A percentile compares a stretch with the other conserved stretches of the same genome.
Evolutionary conservation across 2,113 vertebrate species (phyloP).

Genomic region (Plectropomus leopardus): DNA sequence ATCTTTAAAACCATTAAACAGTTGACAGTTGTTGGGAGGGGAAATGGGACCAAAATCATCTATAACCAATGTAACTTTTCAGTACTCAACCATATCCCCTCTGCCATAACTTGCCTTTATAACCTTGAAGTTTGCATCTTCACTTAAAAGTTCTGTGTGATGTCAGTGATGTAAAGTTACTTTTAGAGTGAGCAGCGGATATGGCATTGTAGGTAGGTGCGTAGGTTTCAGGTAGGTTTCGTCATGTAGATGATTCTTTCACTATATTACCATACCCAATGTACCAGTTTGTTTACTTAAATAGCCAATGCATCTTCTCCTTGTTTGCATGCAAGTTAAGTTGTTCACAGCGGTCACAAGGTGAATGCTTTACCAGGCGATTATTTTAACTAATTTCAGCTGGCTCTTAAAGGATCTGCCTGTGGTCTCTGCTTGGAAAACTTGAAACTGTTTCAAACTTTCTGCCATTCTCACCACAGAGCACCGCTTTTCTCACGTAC

Average conservation of each 20-base stretch:
- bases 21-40: too few species aligned
- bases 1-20: too few species aligned
- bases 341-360: constrained; percentile 1
- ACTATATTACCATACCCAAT: not conserved
- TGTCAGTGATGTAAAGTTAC: too few species aligned
- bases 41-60: too few species aligned
- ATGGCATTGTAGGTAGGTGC: too few species aligned
- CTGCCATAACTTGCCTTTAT: too few species aligned
- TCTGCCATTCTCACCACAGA: not conserved
- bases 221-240: too few species aligned
- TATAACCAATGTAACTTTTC: too few species aligned
- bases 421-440: constrained; percentile 20
- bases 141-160: too few species aligned
- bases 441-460: constrained; percentile 14
- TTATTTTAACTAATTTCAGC: not conserved
- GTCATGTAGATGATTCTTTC: not conserved
- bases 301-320: not conserved
- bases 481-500: constrained; percentile 1
- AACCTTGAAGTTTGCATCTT: too few species aligned
- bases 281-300: not conserved
- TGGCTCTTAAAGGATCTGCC: not conserved
- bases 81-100: too few species aligned
- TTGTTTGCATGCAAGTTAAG: not conserved
- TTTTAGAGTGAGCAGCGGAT: too few species aligned
- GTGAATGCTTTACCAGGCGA: not conserved